phyloP scores from a whole-genome alignment of 2,797 vertebrate species.

The Chelon auratus region DNA sequence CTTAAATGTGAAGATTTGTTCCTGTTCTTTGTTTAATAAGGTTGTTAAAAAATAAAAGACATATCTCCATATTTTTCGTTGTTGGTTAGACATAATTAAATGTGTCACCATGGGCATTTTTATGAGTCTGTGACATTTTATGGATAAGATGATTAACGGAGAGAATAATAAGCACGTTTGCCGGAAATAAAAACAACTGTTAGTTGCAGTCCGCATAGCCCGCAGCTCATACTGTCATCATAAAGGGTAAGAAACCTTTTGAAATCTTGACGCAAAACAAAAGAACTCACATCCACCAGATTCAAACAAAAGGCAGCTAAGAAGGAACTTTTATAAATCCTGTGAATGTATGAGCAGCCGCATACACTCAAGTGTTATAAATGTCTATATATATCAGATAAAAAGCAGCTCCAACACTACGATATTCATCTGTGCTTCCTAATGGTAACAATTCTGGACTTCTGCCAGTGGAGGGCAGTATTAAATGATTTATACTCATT shows the following conservation, averaged over 20 bases:
- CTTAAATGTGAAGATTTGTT: slow-evolving; percentile 2
- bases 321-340: not conserved
- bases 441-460: slow-evolving; percentile 8
- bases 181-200: slow-evolving; percentile 10
- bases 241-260: not conserved
- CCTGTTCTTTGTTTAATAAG: not conserved
- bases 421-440: not conserved
- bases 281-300: not conserved
- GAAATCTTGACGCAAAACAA: not conserved
- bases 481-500: slow-evolving; percentile 55
- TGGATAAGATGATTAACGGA: not conserved
- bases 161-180: not conserved
- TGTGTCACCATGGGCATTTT: not conserved
- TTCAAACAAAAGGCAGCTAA: slow-evolving; percentile 6
- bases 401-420: not conserved
- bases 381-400: not conserved
- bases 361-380: not conserved
- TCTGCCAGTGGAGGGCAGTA: slow-evolving; percentile 80
- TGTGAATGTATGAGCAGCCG: not conserved
- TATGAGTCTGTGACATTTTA: not conserved
- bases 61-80: not conserved
- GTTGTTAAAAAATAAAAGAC: not conserved
- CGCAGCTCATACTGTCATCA: not conserved
- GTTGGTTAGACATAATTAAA: not conserved
- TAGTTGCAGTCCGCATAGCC: slow-evolving; percentile 2